Conservation (phyloP, 1,140 invertebrate species). For the Carposina sasakii region DNA sequence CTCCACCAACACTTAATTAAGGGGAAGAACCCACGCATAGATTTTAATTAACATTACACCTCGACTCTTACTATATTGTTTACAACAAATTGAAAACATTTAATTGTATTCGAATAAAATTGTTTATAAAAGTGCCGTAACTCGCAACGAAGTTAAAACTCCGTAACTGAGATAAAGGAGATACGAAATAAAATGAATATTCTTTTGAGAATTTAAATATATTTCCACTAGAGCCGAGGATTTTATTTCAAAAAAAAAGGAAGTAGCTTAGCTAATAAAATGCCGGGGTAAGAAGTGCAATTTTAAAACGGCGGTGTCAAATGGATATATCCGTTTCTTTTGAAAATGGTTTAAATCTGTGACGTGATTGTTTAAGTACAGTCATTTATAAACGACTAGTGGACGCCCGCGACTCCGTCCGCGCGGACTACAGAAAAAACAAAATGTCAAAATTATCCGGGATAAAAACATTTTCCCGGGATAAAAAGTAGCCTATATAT, state of each 20-base stretch:
- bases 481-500: too few species aligned
- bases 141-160: conserved; percentile 49
- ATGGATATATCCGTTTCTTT: too few species aligned
- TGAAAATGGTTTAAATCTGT: too few species aligned
- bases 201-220: conserved; percentile 65
- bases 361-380: too few species aligned
- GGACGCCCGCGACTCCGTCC: too few species aligned
- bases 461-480: too few species aligned
- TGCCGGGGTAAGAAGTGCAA: conserved; percentile 44
- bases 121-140: conserved; percentile 22
- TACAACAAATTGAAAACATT: conserved; percentile 28
- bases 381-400: too few species aligned
- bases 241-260: conserved; percentile 61
- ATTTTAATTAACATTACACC: conserved; percentile 56
- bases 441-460: too few species aligned
- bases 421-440: too few species aligned
- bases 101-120: conserved; percentile 13
- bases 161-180: conserved; percentile 32
- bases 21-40: conserved; percentile 45
- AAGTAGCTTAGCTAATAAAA: conserved; percentile 62
- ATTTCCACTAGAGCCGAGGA: conserved; percentile 41
- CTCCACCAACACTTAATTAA: conserved; percentile 60
- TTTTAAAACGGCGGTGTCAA: conserved; percentile 57
- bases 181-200: conserved; percentile 45
- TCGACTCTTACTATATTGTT: conserved; percentile 36